These are phyloP conservation scores for Bombus soroeensis DNA, from an alignment of 1,140 invertebrate species.

Conservation along the genomic window DNA sequence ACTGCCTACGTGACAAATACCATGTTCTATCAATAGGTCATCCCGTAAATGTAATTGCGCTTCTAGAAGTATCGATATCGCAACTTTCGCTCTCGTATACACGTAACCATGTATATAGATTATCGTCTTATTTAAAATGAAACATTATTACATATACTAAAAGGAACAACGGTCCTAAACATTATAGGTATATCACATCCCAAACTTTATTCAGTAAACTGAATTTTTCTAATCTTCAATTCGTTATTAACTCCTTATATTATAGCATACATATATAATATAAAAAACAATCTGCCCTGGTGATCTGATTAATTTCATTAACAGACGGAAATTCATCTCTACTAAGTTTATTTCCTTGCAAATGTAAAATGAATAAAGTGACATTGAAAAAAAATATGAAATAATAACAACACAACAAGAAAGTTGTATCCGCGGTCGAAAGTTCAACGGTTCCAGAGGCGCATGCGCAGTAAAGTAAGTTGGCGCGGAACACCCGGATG, in stretches of 20 bases:
- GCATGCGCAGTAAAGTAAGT: slow-evolving; percentile 58
- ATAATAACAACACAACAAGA: slow-evolving; percentile 22
- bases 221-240: slow-evolving; percentile 7
- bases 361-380: background rate
- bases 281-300: background rate
- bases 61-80: slow-evolving; percentile 46
- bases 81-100: background rate
- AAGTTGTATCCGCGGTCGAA: slow-evolving; percentile 53
- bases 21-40: slow-evolving; percentile 45
- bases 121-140: background rate
- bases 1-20: slow-evolving; percentile 74
- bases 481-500: slow-evolving; percentile 52
- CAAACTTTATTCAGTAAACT: background rate
- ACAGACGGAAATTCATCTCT: too few species aligned
- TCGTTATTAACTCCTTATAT: background rate
- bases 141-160: background rate
- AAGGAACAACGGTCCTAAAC: background rate
- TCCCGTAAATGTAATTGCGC: slow-evolving; percentile 8
- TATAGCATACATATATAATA: background rate
- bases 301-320: background rate
- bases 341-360: background rate
- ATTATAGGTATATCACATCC: background rate
- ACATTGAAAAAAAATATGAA: background rate
- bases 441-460: slow-evolving; percentile 68
- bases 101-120: background rate